Conservation (phyloP, 2,797 vertebrate species). For the Hydrophis major region DNA sequence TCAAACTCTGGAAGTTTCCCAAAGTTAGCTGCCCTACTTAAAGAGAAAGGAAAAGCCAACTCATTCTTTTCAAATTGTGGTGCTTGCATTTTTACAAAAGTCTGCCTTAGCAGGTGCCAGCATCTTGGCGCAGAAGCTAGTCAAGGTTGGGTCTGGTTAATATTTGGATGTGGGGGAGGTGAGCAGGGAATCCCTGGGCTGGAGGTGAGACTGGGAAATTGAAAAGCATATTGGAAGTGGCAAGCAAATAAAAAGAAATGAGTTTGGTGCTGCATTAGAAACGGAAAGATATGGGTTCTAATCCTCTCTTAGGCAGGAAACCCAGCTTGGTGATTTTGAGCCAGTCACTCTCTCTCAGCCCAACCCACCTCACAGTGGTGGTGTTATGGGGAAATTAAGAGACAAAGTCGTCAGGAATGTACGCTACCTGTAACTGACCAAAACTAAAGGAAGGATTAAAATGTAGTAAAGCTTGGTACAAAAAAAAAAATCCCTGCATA, state of each 20-base stretch:
- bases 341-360: neutral
- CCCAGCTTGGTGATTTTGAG: neutral
- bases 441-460: neutral
- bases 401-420: neutral
- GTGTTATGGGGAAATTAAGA: neutral
- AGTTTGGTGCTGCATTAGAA: neutral
- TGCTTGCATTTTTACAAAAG: conserved; percentile 24
- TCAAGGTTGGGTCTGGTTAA: neutral
- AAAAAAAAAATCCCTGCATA: neutral
- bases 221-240: neutral
- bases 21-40: neutral
- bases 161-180: neutral
- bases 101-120: neutral
- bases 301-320: neutral
- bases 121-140: neutral
- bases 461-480: neutral
- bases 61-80: neutral
- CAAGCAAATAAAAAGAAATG: neutral
- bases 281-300: neutral
- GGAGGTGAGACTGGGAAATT: neutral
- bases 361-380: neutral
- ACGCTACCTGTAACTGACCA: neutral
- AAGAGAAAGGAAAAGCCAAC: neutral
- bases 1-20: neutral
- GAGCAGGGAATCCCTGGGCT: neutral